Base-by-base conservation (phyloP, 2,797 vertebrate species). In the Nyctibius grandis region DNA sequence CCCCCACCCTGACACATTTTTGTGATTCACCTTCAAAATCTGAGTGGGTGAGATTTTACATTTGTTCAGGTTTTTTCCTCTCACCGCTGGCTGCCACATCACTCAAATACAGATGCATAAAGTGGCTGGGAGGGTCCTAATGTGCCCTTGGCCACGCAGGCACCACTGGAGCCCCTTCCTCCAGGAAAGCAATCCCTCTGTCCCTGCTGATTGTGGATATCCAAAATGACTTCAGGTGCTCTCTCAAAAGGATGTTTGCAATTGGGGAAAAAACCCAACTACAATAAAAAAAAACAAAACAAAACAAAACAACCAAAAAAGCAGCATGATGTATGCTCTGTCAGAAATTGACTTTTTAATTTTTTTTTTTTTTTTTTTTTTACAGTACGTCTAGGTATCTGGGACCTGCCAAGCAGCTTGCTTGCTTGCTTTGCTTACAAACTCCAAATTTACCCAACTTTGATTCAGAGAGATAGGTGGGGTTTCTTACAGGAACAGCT, bases 21-120 rank as follows among this genome's bases (percentile, higher is more conserved):
- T 51, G 69, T 73, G 70, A 89, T 92, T 91, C 79, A 77, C n/a
- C 50, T 65, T 90, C 74, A 69, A 29, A 91, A 64, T 65, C 50
- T 8, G 20, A 83, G 50, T 33, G 74, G 69, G 48, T 72, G 82
- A 95, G 69, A 34, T 82, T 74, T 85, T 75, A 23, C 20, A 17
- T 64, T 70, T 88, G 38, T 31, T 64, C 48, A 8, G 47, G 38
- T 15, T 25, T 91, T 78, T 75, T 8, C 15, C 54, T 88, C 40
- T 67, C 34, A 6, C 56, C 4, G 2, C 40, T 67, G 60, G 29
- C 65, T 90, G 76, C 53, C 69, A 59, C n/a, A 6, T 19, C 8
- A 0, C 74, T 60, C 51, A 40, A 63, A 75, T 26, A 74, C 22
- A 82, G 34, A 77, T 14, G 14, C 36, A 63, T 8, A 40, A 84